phyloP scores from a whole-genome alignment of 2,113 vertebrate genomes.

The Saiga tatarica region DNA sequence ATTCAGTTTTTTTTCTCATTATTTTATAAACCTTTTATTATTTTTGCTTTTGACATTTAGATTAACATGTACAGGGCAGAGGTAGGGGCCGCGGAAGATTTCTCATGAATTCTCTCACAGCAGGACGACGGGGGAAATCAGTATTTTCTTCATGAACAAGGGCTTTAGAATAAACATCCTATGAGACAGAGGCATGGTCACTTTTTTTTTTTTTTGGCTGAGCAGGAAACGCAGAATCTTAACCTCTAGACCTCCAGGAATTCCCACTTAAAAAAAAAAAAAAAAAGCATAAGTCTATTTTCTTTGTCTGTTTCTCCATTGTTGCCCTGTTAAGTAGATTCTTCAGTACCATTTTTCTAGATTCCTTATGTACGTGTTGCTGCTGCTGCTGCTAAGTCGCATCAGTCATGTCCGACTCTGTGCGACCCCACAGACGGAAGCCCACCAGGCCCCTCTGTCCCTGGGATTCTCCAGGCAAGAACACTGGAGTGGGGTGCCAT shows the following conservation, averaged over 20 bases:
- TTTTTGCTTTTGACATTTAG: neutral
- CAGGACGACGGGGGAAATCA: neutral
- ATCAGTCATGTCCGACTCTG: too few species aligned
- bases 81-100: neutral
- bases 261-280: neutral
- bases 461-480: too few species aligned
- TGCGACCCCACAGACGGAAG: too few species aligned
- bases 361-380: neutral
- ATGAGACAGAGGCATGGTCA: neutral
- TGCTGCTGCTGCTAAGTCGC: too few species aligned
- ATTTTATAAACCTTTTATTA: neutral
- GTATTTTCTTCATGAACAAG: neutral
- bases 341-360: neutral
- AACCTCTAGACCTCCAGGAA: neutral
- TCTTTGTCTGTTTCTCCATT: neutral
- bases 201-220: neutral
- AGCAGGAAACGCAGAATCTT: neutral
- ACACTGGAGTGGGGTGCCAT: too few species aligned
- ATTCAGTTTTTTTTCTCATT: neutral
- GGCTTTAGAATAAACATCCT: neutral
- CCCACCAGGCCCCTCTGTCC: too few species aligned
- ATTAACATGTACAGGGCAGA: neutral
- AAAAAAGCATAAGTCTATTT: neutral
- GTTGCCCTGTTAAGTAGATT: neutral
- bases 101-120: conserved; percentile 29